A percentile compares a stretch with the other conserved stretches of the same genome.
Evolutionary conservation across 64 coral and sea anemone genomes (phyloP).

Genomic region (Pocillopora verrucosa): DNA sequence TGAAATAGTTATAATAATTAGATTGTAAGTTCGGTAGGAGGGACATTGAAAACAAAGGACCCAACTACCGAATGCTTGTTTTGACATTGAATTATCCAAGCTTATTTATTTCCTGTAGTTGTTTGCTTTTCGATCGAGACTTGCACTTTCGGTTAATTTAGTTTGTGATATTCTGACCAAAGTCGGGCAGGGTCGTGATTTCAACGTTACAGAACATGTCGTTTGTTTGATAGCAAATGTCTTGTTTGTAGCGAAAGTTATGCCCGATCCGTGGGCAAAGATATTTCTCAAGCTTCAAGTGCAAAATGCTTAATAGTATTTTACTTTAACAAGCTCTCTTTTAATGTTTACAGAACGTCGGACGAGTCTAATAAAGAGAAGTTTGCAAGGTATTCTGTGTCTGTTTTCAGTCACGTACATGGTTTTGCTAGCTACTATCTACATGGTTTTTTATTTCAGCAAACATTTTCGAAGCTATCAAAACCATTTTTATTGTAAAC

Average conservation of each 20-base stretch:
- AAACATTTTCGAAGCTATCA: neutral
- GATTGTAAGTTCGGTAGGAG: neutral
- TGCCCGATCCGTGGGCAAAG: neutral
- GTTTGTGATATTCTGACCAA: neutral
- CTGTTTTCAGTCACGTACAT: neutral
- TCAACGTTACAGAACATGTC: neutral
- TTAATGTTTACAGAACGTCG: slow-evolving; percentile 9
- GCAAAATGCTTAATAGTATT: neutral
- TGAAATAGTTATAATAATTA: neutral
- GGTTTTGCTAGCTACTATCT: neutral
- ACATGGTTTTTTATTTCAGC: neutral
- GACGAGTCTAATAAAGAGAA: slow-evolving; percentile 57
- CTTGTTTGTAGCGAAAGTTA: neutral
- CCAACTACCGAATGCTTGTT: neutral
- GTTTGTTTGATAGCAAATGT: slow-evolving; percentile 12
- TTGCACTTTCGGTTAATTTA: neutral
- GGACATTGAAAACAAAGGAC: slow-evolving; percentile 2
- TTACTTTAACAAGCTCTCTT: slow-evolving; percentile 2
- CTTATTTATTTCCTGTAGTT: slow-evolving; percentile 12
- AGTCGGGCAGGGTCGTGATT: neutral
- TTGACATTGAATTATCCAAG: neutral
- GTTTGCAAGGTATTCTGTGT: slow-evolving; percentile 53
- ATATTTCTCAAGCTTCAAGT: neutral
- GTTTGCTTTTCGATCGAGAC: neutral
- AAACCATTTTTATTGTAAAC: neutral